These are phyloP conservation scores for Platygyra sinensis DNA, from an alignment of 64 coral and sea anemone genomes.

Conservation along the genomic window DNA sequence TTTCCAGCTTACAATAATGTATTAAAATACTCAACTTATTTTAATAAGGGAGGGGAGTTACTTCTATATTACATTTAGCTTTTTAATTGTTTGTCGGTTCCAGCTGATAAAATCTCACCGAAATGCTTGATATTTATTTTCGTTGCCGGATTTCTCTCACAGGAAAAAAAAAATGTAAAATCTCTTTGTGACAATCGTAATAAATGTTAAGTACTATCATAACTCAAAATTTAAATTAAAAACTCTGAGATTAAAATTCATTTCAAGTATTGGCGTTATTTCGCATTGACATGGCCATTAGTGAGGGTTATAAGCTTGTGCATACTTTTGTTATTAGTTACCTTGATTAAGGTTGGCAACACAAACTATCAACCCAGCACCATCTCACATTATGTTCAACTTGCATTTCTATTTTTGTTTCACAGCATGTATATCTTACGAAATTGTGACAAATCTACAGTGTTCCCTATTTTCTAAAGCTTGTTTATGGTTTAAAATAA, in stretches of 20 bases:
- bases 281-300: neutral
- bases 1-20: neutral
- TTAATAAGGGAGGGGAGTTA: neutral
- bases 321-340: neutral
- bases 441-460: no score
- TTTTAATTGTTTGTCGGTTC: neutral
- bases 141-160: neutral
- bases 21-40: neutral
- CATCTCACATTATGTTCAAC: neutral
- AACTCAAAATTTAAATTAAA: no score
- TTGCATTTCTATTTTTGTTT: neutral
- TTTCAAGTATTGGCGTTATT: neutral
- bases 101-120: neutral
- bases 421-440: no score
- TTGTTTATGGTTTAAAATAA: neutral
- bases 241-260: neutral
- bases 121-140: neutral
- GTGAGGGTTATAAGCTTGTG: neutral
- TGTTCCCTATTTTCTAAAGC: no score
- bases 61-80: neutral
- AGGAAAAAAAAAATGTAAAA: neutral
- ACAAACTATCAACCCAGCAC: no score
- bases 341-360: no score
- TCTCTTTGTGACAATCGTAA: no score
- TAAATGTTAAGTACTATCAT: no score